Evolutionary conservation across 1,140 invertebrate genomes (phyloP).

Genomic region (Hyles vespertilio): DNA sequence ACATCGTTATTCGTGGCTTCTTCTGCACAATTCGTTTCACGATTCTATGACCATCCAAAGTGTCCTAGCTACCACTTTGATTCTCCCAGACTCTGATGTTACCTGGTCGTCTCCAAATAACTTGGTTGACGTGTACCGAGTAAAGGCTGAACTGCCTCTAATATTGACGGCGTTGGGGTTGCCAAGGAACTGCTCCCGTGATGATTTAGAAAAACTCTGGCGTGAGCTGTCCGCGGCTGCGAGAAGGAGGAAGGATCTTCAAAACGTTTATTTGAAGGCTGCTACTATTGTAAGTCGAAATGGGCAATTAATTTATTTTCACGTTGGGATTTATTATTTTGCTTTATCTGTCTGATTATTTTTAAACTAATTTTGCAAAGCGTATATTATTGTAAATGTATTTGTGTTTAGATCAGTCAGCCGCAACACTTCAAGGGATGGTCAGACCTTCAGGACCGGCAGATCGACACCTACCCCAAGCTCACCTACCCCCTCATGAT

Average conservation of each 20-base stretch:
- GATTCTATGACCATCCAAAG: slow-evolving; percentile 27
- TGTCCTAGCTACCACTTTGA: slow-evolving; percentile 14
- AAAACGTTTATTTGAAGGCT: slow-evolving; percentile 37
- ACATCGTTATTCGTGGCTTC: slow-evolving; percentile 49
- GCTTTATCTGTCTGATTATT: too few species aligned
- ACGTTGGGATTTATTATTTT: too few species aligned
- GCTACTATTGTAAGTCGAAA: slow-evolving; percentile 34
- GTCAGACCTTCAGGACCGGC: slow-evolving; percentile 63
- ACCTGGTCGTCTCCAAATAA: slow-evolving; percentile 22
- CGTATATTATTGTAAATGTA: neutral
- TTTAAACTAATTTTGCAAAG: too few species aligned
- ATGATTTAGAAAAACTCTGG: slow-evolving; percentile 25
- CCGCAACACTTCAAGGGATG: slow-evolving; percentile 57
- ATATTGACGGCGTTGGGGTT: slow-evolving; percentile 16
- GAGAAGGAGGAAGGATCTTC: slow-evolving; percentile 38
- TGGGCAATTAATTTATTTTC: too few species aligned
- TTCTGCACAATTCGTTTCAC: slow-evolving; percentile 29
- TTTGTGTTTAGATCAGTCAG: slow-evolving; percentile 38
- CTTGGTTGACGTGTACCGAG: slow-evolving; percentile 45
- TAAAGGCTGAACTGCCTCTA: slow-evolving; percentile 29
- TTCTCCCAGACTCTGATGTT: slow-evolving; percentile 44
- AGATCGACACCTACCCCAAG: slow-evolving; percentile 75
- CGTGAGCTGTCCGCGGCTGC: slow-evolving; percentile 29
- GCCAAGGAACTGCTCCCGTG: slow-evolving; percentile 4
- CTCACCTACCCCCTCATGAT: slow-evolving; percentile 70